Evolutionary conservation across 92 coral and sea anemone genomes (phyloP).

Genomic region (Zoanthus sansibaricus): DNA sequence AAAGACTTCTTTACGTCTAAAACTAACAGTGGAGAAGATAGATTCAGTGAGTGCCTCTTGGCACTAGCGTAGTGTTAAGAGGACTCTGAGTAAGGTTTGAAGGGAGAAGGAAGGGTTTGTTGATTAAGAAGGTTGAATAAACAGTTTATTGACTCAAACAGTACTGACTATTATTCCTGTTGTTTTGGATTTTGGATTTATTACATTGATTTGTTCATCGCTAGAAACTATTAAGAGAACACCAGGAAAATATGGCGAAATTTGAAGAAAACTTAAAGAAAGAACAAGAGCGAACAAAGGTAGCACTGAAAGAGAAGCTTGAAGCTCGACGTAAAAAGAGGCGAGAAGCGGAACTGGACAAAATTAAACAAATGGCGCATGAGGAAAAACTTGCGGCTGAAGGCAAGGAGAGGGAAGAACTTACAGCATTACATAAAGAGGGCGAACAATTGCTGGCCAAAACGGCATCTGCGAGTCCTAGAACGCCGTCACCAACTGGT

Average conservation of each 20-base stretch:
- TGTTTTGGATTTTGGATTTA: background rate
- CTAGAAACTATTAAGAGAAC: slow-evolving; percentile 92
- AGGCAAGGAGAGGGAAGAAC: slow-evolving; percentile 63
- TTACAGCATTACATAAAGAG: slow-evolving; percentile 62
- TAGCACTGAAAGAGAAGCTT: slow-evolving; percentile 87
- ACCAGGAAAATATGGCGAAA: slow-evolving; percentile 93
- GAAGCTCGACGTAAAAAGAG: slow-evolving; percentile 92
- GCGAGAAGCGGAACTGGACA: slow-evolving; percentile 81
- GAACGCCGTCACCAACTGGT: slow-evolving; percentile 65
- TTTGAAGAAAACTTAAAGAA: slow-evolving; percentile 86
- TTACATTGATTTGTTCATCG: background rate
- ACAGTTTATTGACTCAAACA: no score
- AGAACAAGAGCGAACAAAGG: slow-evolving; percentile 94
- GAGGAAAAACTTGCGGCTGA: slow-evolving; percentile 67
- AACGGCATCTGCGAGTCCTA: slow-evolving; percentile 70
- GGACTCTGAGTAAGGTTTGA: no score
- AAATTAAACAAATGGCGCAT: slow-evolving; percentile 59
- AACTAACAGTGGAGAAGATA: no score
- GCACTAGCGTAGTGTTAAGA: no score
- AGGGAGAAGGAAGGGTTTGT: no score
- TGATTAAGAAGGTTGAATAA: no score
- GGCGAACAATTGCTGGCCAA: slow-evolving; percentile 71
- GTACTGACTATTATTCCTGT: background rate
- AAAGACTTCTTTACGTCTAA: no score
- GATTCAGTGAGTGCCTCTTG: no score